Evolutionary conservation across 2,113 vertebrate species (phyloP).

Genomic region (Climacteris rufus): DNA sequence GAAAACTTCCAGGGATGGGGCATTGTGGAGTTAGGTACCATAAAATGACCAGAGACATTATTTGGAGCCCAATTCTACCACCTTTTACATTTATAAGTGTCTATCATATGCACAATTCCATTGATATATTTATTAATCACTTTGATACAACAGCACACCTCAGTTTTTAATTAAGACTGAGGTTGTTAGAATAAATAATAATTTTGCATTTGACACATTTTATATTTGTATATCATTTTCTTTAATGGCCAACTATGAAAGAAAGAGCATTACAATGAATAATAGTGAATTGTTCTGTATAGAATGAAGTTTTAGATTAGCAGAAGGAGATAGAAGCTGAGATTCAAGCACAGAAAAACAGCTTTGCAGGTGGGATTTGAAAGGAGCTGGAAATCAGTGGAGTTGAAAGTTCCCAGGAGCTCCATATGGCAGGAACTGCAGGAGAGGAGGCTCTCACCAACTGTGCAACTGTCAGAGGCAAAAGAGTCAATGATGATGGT

Average conservation of each 20-base stretch:
- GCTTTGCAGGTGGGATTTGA: constrained; percentile 58
- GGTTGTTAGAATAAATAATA: background rate
- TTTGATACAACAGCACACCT: background rate
- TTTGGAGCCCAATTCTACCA: background rate
- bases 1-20: background rate
- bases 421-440: constrained; percentile 46
- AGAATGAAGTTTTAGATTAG: background rate
- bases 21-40: background rate
- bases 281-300: background rate
- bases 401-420: constrained; percentile 51
- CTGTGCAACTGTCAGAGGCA: constrained; percentile 27
- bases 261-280: background rate
- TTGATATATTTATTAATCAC: background rate
- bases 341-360: constrained; percentile 17
- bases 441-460: constrained; percentile 28
- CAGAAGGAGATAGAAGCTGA: constrained; percentile 16
- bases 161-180: background rate
- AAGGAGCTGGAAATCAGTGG: constrained; percentile 52
- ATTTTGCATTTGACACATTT: background rate
- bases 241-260: background rate
- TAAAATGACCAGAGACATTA: background rate
- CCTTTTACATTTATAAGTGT: background rate
- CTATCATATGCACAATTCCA: background rate
- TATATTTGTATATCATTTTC: background rate
- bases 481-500: background rate